Evolutionary conservation across 1,140 invertebrate genomes (phyloP), one percentile per base, ranked within the genome.

Genomic region (Olivierus martensii): DNA sequence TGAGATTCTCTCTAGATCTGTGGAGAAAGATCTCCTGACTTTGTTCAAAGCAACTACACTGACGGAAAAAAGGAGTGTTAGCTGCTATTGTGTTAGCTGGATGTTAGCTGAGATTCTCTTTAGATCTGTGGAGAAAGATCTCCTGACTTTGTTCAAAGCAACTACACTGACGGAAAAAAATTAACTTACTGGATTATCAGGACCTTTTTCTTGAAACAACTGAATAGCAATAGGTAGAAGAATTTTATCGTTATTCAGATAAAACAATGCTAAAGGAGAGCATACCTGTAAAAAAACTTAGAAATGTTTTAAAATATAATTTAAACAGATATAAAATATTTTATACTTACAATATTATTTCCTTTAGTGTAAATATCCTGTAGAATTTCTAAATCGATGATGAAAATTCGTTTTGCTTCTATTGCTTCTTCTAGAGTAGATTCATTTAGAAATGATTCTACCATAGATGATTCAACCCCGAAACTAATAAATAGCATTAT

Each of bases 161-260:
- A n/a, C n/a, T n/a, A n/a, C n/a, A n/a, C n/a, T n/a, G n/a, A n/a
- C n/a, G n/a, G n/a, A n/a, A n/a, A n/a, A n/a, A n/a, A n/a, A n/a
- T n/a, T n/a, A 39, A 66, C 68, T 68, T 65, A 74, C 72, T 5
- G 70, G 71, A 60, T 75, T 75, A 37, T 73, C 64, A 11, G 62
- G 60, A 15, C 61, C 65, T 52, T 67, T 69, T 44, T 69, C 45
- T 57, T 74, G 73, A 52, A 66, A 67, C 14, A 75, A 59, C 52
- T 75, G 73, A 43, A 75, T 74, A 3, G 73, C 72, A 28, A 75
- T 62, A 4, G 73, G 73, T 35, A 70, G 56, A 15, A 75, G 55
- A 11, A 69, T 61, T 12, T 65, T 51, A 6, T 63, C 46, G 37
- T 67, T 63, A 28, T 73, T 62, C 9, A 73, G 53, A 48, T 67